Evolutionary conservation across 2,888 invertebrate species (phyloP).

Genomic region (Amblyjoppa fuscipennis): DNA sequence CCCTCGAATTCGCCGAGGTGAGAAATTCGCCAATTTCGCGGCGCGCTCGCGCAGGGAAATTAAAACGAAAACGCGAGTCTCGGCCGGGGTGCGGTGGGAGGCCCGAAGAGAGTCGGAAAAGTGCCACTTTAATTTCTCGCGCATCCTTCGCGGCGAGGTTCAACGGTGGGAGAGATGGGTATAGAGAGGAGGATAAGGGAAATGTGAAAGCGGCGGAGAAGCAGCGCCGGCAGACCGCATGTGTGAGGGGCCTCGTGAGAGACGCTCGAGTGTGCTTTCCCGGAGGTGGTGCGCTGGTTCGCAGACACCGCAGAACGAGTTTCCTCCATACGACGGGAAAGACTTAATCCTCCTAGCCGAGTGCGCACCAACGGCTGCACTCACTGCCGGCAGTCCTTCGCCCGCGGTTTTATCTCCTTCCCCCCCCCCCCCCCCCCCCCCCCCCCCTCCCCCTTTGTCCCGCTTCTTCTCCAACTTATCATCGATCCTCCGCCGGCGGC

Average conservation of each 20-base stretch:
- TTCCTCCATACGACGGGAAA: conserved; percentile 22
- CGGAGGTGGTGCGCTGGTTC: conserved; percentile 8
- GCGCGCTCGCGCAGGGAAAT: not conserved
- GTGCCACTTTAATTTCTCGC: conserved; percentile 50
- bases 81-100: not conserved
- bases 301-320: conserved; percentile 33
- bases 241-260: conserved; percentile 13
- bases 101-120: not conserved
- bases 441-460: not conserved
- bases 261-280: conserved; percentile 25
- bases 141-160: conserved; percentile 8
- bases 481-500: not conserved
- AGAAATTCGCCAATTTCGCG: conserved; percentile 27
- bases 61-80: not conserved
- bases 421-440: too few species aligned
- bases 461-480: conserved; percentile 12
- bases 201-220: not conserved
- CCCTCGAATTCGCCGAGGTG: conserved; percentile 13
- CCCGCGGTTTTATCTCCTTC: conserved; percentile 26
- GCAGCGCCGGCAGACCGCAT: conserved; percentile 12
- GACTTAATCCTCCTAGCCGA: conserved; percentile 28
- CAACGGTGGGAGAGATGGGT: not conserved
- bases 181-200: conserved; percentile 9
- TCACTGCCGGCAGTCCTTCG: not conserved
- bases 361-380: not conserved